phyloP scores from a whole-genome alignment of 2,113 vertebrate genomes.

The Turdus rufiventris region DNA sequence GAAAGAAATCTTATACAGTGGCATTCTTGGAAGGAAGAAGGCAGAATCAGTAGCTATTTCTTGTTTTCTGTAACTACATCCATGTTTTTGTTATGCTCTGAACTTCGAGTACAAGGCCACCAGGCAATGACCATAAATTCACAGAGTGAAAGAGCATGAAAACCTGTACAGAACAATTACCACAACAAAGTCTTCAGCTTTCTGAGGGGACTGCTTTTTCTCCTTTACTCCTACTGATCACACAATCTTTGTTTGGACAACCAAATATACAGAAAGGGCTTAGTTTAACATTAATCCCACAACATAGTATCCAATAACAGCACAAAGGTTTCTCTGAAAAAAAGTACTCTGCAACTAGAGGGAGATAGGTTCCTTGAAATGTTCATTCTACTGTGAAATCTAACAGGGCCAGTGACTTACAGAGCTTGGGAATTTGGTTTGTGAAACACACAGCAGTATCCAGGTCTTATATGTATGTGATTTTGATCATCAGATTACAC shows the following conservation, averaged over 20 bases:
- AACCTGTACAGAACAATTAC: not conserved
- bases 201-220: not conserved
- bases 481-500: not conserved
- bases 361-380: not conserved
- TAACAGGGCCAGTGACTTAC: not conserved
- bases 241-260: not conserved
- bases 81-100: not conserved
- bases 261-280: not conserved
- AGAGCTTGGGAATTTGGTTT: not conserved
- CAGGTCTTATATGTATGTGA: not conserved
- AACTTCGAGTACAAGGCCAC: not conserved
- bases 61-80: not conserved
- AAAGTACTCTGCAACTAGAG: not conserved
- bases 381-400: not conserved
- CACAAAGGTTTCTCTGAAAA: not conserved
- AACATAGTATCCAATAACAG: not conserved
- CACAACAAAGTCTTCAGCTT: not conserved
- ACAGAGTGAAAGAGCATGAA: not conserved
- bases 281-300: not conserved
- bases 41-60: not conserved
- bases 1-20: not conserved
- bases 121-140: not conserved
- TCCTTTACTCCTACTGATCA: not conserved
- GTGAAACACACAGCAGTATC: not conserved
- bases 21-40: not conserved